phyloP scores from a whole-genome alignment of 2,113 vertebrate genomes.

The Notarius lentiginosus region DNA sequence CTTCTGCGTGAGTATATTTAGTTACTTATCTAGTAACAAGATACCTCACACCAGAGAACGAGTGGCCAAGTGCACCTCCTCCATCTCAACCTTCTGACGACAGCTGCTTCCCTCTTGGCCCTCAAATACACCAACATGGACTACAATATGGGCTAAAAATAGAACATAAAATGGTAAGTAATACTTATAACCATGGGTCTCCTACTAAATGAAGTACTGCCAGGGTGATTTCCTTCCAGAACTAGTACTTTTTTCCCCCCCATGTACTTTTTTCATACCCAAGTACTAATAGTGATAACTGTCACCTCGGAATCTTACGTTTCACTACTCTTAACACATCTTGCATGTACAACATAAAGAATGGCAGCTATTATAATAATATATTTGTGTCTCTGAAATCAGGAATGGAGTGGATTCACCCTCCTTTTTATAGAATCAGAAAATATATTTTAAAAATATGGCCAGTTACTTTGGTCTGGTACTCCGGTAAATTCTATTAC shows the following conservation, averaged over 20 bases:
- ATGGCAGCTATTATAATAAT: not conserved
- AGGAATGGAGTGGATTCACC: not conserved
- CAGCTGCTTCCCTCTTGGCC: conserved; percentile 21
- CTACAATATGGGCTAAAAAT: not conserved
- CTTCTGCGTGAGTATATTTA: conserved; percentile 34
- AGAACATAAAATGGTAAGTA: conserved; percentile 1
- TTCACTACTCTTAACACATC: not conserved
- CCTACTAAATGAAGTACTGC: not conserved
- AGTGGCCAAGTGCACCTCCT: conserved; percentile 15
- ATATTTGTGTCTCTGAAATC: no score
- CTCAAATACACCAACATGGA: conserved; percentile 19
- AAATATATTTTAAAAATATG: not conserved
- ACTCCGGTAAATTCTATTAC: not conserved
- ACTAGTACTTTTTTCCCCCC: no score
- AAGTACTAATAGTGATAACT: not conserved
- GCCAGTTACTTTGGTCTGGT: not conserved
- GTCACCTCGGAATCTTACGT: not conserved
- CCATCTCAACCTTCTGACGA: not conserved
- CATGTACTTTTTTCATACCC: not conserved
- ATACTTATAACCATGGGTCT: not conserved
- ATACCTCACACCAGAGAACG: conserved; percentile 16
- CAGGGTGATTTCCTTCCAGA: not conserved
- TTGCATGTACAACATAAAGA: not conserved
- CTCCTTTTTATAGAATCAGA: not conserved
- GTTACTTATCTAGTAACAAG: conserved; percentile 40